Conservation (phyloP, 2,113 vertebrate species). For the Platysteira castanea region DNA sequence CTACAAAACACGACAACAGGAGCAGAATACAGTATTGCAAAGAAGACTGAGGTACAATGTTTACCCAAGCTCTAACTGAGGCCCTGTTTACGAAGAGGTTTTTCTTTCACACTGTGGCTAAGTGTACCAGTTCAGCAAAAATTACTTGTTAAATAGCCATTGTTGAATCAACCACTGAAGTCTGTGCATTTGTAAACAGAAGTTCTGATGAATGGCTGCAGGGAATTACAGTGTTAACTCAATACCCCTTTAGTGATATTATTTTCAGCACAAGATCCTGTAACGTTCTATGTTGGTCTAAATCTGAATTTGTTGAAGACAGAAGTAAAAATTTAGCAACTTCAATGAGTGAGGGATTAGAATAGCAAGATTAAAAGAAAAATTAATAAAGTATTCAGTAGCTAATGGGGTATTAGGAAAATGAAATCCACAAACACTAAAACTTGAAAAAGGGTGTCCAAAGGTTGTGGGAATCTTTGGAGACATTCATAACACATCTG, state of each 20-base stretch:
- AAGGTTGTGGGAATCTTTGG: background rate
- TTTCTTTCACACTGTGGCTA: background rate
- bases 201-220: background rate
- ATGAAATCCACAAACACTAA: background rate
- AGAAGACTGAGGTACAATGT: background rate
- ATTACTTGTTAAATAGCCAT: background rate
- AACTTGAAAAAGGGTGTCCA: background rate
- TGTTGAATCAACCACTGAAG: background rate
- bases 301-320: background rate
- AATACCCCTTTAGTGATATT: accelerated
- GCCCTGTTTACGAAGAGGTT: background rate
- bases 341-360: background rate
- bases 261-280: background rate
- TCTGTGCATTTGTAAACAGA: background rate
- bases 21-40: background rate
- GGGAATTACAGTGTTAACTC: background rate
- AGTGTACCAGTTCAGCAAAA: background rate
- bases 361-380: background rate
- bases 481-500: background rate
- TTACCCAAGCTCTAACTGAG: background rate
- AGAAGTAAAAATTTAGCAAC: background rate
- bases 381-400: background rate
- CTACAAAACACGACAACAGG: background rate
- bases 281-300: background rate
- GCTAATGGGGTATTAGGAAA: background rate